phyloP scores from a whole-genome alignment of 2,888 invertebrate species.

The Synanthedon formicaeformis region DNA sequence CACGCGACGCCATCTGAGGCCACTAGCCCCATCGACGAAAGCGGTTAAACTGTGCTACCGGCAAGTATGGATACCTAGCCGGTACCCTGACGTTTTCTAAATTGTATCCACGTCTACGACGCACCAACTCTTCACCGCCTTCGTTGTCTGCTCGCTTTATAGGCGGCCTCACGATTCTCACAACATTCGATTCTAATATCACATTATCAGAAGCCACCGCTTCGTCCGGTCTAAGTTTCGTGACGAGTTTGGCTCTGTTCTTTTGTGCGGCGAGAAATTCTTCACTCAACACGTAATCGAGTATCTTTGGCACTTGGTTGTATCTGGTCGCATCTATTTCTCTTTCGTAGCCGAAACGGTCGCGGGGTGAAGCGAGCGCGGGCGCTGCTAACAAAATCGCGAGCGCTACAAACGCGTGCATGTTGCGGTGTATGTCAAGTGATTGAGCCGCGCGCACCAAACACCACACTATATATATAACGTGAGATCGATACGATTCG shows the following conservation, averaged over 20 bases:
- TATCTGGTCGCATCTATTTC: conserved; percentile 48
- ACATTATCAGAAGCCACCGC: conserved; percentile 51
- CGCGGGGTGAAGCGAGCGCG: conserved; percentile 28
- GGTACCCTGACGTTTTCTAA: conserved; percentile 64
- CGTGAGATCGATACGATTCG: conserved; percentile 59
- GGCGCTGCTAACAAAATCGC: conserved; percentile 24
- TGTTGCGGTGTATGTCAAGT: conserved; percentile 53
- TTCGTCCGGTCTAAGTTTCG: conserved; percentile 47
- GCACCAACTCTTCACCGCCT: conserved; percentile 34
- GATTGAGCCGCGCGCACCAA: conserved; percentile 62
- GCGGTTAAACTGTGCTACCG: conserved; percentile 51
- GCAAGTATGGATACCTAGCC: conserved; percentile 57
- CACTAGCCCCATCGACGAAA: conserved; percentile 63
- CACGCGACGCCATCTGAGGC: conserved; percentile 19
- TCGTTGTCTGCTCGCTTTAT: conserved; percentile 26
- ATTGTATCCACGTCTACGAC: conserved; percentile 59
- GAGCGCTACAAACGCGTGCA: conserved; percentile 60
- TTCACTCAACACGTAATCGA: conserved; percentile 43
- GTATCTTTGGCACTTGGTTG: conserved; percentile 44
- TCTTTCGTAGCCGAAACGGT: conserved; percentile 53
- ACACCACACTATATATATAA: conserved; percentile 58
- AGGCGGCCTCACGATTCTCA: conserved; percentile 44
- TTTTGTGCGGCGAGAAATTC: conserved; percentile 42
- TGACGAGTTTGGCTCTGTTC: conserved; percentile 53
- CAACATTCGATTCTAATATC: conserved; percentile 53